Evolutionary conservation across 2,888 invertebrate genomes (phyloP).

Genomic region (Ashinkailepas kermadecensis): DNA sequence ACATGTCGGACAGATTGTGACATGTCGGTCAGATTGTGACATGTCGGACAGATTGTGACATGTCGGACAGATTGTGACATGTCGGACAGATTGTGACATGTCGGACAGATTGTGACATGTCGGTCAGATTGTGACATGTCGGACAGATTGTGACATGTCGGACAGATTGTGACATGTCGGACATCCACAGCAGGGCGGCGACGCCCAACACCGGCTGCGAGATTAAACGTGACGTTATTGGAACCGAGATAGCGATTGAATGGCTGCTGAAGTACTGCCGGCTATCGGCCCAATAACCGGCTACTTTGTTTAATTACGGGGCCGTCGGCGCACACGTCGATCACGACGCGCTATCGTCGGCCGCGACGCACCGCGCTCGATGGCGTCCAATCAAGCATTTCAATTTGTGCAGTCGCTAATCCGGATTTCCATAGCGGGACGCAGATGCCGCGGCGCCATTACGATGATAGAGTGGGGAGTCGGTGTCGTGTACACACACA

Average conservation of each 20-base stretch:
- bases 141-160: too few species aligned
- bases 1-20: too few species aligned
- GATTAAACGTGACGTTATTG: not conserved
- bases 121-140: too few species aligned
- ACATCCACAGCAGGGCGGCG: too few species aligned
- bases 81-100: too few species aligned
- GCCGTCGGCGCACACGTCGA: not conserved
- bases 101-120: too few species aligned
- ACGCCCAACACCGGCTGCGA: too few species aligned
- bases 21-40: too few species aligned
- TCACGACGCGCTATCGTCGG: not conserved
- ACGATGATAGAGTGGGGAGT: not conserved
- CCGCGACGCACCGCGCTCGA: not conserved
- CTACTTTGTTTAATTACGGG: constrained; percentile 2
- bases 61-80: too few species aligned
- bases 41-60: too few species aligned
- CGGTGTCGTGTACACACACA: not conserved
- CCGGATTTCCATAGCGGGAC: not conserved
- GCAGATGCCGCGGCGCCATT: not conserved
- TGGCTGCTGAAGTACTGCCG: not conserved
- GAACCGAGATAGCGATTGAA: not conserved
- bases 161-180: too few species aligned
- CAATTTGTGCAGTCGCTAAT: not conserved
- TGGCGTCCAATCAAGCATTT: not conserved
- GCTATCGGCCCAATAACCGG: not conserved